phyloP scores from a whole-genome alignment of 2,113 vertebrate genomes.

The Ahaetulla prasina region DNA sequence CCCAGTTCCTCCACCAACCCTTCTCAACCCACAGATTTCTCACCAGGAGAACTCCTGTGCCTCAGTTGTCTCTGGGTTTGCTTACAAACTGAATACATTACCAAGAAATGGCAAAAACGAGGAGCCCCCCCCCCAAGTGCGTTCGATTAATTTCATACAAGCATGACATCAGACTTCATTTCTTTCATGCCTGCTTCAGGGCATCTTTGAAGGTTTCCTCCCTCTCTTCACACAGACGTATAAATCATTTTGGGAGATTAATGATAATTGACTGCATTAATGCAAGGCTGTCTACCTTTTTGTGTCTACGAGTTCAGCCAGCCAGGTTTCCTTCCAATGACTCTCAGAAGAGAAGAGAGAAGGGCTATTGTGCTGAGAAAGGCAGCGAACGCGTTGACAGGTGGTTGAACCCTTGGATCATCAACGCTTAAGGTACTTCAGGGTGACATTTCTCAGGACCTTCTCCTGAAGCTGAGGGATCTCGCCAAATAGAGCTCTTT shows the following conservation, averaged over 20 bases:
- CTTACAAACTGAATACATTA: constrained; percentile 6
- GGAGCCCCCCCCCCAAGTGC: constrained; percentile 37
- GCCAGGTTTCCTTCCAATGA: background rate
- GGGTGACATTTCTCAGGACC: background rate
- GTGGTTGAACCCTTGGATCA: background rate
- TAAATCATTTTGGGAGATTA: constrained; percentile 36
- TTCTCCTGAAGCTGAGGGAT: too few species aligned
- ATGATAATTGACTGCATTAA: constrained; percentile 19
- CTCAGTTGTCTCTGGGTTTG: constrained; percentile 8
- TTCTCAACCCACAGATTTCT: background rate
- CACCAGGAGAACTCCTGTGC: background rate
- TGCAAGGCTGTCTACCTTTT: background rate
- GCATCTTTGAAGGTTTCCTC: constrained; percentile 27
- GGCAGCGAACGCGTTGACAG: background rate
- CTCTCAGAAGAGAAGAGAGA: background rate
- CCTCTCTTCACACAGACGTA: constrained; percentile 32
- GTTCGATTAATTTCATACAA: constrained; percentile 44
- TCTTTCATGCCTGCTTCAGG: constrained; percentile 37
- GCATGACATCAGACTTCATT: constrained; percentile 44
- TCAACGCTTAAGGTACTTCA: background rate
- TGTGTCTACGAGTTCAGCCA: background rate
- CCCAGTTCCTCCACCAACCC: background rate
- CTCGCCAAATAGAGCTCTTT: background rate
- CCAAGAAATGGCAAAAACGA: background rate
- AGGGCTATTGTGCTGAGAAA: background rate